phyloP scores from a whole-genome alignment of 2,113 vertebrate genomes.

The Gobius niger region DNA sequence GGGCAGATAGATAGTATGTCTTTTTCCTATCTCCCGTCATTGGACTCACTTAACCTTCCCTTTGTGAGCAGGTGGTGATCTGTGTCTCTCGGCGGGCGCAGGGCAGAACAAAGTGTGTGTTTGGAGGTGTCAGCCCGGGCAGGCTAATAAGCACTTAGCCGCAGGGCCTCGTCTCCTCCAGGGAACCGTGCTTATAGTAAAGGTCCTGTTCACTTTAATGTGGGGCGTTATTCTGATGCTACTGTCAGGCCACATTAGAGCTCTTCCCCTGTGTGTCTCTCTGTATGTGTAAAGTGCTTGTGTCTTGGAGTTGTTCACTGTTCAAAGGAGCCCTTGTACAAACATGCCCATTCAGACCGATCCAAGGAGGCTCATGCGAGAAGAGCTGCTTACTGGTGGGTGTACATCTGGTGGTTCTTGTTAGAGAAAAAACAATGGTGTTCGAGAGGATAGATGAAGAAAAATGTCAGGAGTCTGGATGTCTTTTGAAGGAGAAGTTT shows the following conservation, averaged over 20 bases:
- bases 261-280: constrained; percentile 17
- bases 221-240: constrained; percentile 87
- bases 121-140: constrained; percentile 65
- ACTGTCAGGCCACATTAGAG: constrained; percentile 83
- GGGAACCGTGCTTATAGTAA: constrained; percentile 83
- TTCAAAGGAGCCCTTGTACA: background rate
- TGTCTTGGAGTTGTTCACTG: constrained; percentile 22
- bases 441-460: too few relatives aligned
- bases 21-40: constrained; percentile 55
- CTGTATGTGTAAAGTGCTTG: constrained; percentile 27
- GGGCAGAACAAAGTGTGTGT: constrained; percentile 64
- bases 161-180: constrained; percentile 43
- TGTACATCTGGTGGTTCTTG: too few relatives aligned
- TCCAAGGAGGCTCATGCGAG: too few relatives aligned
- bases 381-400: too few relatives aligned
- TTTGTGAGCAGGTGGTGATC: constrained; percentile 60
- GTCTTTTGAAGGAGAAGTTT: too few relatives aligned
- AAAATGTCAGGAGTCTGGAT: too few relatives aligned
- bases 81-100: constrained; percentile 50
- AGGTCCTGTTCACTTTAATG: constrained; percentile 90
- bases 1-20: constrained; percentile 42
- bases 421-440: too few relatives aligned
- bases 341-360: background rate
- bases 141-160: constrained; percentile 73
- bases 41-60: constrained; percentile 62